phyloP scores from a whole-genome alignment of 2,797 vertebrate species.

The Pantherophis alleghaniensis region DNA sequence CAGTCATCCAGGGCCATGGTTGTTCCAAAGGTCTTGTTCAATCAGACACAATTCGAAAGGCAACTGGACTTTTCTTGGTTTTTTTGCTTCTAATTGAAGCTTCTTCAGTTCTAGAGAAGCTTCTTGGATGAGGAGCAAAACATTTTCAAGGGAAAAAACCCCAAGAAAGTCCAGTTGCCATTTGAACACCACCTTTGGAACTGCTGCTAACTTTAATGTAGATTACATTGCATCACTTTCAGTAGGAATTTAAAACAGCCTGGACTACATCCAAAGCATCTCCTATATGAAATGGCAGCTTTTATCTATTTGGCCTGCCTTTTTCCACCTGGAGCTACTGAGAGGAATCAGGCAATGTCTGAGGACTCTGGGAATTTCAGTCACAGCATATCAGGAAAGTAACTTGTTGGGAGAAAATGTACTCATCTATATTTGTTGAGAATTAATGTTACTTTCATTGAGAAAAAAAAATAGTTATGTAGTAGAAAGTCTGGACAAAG shows the following conservation, averaged over 20 bases:
- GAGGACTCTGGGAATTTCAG: not conserved
- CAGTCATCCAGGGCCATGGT: not conserved
- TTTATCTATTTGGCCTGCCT: not conserved
- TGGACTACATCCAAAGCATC: not conserved
- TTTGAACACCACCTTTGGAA: not conserved
- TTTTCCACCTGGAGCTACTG: not conserved
- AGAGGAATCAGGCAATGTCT: not conserved
- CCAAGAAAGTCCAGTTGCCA: not conserved
- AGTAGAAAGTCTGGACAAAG: not conserved
- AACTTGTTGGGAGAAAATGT: not conserved
- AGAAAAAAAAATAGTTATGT: conserved; percentile 21
- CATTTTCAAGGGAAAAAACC: not conserved
- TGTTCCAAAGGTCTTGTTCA: not conserved
- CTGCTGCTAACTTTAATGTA: not conserved
- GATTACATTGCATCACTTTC: not conserved
- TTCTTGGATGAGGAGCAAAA: not conserved
- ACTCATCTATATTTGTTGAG: not conserved
- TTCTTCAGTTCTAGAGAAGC: not conserved
- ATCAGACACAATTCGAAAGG: not conserved
- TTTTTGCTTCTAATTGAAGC: not conserved
- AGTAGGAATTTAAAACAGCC: not conserved
- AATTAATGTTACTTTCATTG: conserved; percentile 11
- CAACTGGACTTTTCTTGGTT: not conserved
- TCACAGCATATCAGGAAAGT: not conserved
- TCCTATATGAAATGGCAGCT: not conserved